Base-by-base conservation (phyloP, 92 coral and sea anemone genomes). In the Hydrozoanthus gracilis region DNA sequence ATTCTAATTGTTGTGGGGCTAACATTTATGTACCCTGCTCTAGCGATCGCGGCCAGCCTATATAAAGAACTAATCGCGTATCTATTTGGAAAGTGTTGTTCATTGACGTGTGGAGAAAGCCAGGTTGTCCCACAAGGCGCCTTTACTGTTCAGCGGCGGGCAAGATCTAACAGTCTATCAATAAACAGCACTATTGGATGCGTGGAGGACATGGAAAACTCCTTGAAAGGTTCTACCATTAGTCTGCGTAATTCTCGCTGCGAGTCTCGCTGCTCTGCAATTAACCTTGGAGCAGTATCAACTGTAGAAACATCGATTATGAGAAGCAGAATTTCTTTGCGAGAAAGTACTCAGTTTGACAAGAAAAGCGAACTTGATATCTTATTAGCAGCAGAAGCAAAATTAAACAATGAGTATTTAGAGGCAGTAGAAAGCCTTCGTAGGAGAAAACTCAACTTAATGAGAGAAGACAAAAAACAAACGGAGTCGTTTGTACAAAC, bases 11-110 rank as follows among this genome's bases (percentile, higher is more conserved):
- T 88, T 13, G 72, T 91, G 7, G 93, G 93, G 4, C 62, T 88
- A 39, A 17, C 88, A 3, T 91, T 91, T 44, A 91, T 88, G 89
- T 91, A 91, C 17, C 88, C 93, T 9, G 91, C 93, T 46, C 75
- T 79, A 55, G 93, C 93, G 20, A 58, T 91, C 45, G 70, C 83
- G 45, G 93, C 93, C 13, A 91, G 91, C 46, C 65, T 84, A 16
- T 91, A 91, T 65, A 91, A 88, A 84, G 87, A 91, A 6, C 3
- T 82, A 3, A 73, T 91, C 14, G 49, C 83, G 10, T 69, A 46
- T 44, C 18, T 83, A 15, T 14, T 83, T 7, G 78, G 13, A 50
- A 87, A 51, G 16, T 78, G 71, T 10, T 64, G 18, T 49, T 7
- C n/a, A 12, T 49, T 54, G 11, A 88, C 51, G 73, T 86, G 83